Evolutionary conservation across 2,797 vertebrate genomes (phyloP).

Genomic region (Pangasius mekongensis): DNA sequence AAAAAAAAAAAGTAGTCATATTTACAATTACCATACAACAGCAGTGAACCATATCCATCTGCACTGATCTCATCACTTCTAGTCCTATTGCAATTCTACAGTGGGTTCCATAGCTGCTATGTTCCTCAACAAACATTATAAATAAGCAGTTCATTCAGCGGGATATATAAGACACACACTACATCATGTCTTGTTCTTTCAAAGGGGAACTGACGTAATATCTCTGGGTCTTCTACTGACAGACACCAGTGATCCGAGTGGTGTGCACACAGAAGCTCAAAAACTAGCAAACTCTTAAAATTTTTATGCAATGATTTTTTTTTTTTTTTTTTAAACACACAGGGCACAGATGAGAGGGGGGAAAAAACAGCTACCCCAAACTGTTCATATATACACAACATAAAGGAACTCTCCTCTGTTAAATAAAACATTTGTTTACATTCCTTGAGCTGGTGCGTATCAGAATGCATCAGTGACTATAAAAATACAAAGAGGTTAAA

Average conservation of each 20-base stretch:
- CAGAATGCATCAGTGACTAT: constrained; percentile 48
- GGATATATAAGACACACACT: constrained; percentile 11
- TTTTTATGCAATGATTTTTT: constrained; percentile 26
- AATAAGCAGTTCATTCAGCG: constrained; percentile 27
- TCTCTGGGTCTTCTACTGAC: background rate
- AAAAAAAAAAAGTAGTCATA: constrained; percentile 64
- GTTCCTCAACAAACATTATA: constrained; percentile 34
- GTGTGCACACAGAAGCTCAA: constrained; percentile 12
- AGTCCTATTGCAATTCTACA: constrained; percentile 40
- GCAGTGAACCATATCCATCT: constrained; percentile 59
- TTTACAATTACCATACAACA: constrained; percentile 82
- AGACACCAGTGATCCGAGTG: constrained; percentile 22
- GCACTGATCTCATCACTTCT: constrained; percentile 37
- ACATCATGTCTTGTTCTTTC: background rate
- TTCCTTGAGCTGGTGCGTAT: constrained; percentile 59
- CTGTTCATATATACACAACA: constrained; percentile 54
- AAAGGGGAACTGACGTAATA: background rate
- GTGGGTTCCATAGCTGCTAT: constrained; percentile 18
- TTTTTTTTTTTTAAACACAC: background rate
- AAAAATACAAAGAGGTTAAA: constrained; percentile 10
- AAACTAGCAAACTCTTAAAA: constrained; percentile 33
- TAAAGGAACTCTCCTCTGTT: constrained; percentile 38
- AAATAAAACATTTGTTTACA: constrained; percentile 60
- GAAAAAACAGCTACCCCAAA: constrained; percentile 42
- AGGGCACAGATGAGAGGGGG: background rate